Base-by-base conservation (phyloP, 53 echinoderm and acorn worm genomes). In the Actinopyga echinites region DNA sequence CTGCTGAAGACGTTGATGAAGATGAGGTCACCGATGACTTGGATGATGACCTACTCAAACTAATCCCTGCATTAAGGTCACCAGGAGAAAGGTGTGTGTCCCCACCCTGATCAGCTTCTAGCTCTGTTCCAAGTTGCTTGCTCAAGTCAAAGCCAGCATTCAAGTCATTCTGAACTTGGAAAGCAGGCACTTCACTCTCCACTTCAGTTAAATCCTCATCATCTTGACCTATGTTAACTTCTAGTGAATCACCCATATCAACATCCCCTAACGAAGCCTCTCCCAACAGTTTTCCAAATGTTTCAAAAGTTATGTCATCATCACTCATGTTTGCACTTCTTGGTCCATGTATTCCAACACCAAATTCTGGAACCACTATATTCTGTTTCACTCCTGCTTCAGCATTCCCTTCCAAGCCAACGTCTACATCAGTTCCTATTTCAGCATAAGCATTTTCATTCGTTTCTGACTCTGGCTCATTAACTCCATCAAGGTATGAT, bases 231-330 rank as follows among this genome's bases (percentile, higher is more conserved):
- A 49, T 17, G 17, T 63, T 31, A 28, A 31, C 63, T 63, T 63
- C 63, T 13, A 24, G 17, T 23, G 13, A 23, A 28, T 63, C 49
- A 77, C 28, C 62, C 62, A 62, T 54, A 77, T 12, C 26, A 20
- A 29, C 4, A 33, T 77, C 77, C 49, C 49, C 24, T 25, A 53
- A 54, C 30, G 26, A 52, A 19, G 54, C 54, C 56, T 77, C 54
- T 20, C 53, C 77, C 49, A 77, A 31, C 12, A 77, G 52, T 20
- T 77, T 77, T 30, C 77, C 77, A 77, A 77, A 77, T 13, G 54
- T 77, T 77, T 77, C 77, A 77, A 77, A 77, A 21, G 54, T 77
- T 8, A 77, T 56, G 32, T 77, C 77, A 77, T 31, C 31, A 33
- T 54, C 77, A 21, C 31, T 31, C 11, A 30, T 32, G 8, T 20